Conservation (phyloP, 2,888 invertebrate genomes). For the Morpho achilles region DNA sequence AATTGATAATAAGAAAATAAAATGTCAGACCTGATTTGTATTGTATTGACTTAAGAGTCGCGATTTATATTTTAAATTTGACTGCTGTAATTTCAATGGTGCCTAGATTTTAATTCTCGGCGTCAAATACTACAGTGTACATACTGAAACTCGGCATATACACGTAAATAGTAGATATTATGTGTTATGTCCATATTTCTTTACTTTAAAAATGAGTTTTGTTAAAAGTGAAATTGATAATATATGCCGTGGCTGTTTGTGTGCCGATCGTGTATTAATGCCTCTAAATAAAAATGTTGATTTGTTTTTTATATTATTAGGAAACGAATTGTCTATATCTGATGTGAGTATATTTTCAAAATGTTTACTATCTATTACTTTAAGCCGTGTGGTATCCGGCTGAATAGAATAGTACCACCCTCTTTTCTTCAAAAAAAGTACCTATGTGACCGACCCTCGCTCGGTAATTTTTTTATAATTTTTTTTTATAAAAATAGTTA, state of each 20-base stretch:
- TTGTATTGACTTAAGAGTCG: not conserved
- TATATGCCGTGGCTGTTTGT: conserved; percentile 15
- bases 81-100: no score
- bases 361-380: no score
- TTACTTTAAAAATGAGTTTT: conserved; percentile 6
- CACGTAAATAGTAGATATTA: not conserved
- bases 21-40: no score
- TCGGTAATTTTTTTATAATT: no score
- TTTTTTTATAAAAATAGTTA: no score
- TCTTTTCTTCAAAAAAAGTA: no score
- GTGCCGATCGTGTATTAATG: conserved; percentile 8
- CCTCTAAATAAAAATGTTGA: conserved; percentile 11
- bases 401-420: no score
- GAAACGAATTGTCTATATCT: conserved; percentile 8
- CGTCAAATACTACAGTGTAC: no score
- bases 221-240: conserved; percentile 15
- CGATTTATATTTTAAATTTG: not conserved
- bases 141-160: no score
- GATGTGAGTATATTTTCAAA: conserved; percentile 3
- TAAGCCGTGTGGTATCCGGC: no score
- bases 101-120: not conserved
- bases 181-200: not conserved
- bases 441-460: no score
- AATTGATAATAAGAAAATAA: no score
- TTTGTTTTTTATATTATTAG: conserved; percentile 14